phyloP scores from a whole-genome alignment of 2,113 vertebrate species.

The Pedionomus torquatus region DNA sequence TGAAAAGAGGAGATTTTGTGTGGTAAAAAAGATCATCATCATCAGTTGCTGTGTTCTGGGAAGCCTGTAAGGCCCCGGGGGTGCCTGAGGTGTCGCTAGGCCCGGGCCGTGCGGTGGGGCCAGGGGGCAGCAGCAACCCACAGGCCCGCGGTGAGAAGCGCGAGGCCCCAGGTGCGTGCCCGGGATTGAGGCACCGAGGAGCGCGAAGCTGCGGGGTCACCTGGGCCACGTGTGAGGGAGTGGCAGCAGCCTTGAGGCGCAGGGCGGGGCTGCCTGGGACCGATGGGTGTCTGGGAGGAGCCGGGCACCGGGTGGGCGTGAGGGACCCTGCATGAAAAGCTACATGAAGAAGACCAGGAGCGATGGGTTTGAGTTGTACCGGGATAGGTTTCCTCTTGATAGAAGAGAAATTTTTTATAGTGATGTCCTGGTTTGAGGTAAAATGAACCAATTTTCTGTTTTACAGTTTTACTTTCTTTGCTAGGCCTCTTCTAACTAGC shows the following conservation, averaged over 20 bases:
- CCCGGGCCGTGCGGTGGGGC: fast-evolving
- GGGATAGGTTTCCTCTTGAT: not conserved
- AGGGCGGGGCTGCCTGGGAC: too few relatives aligned
- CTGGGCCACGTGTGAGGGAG: not conserved
- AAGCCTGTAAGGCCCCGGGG: fast-evolving
- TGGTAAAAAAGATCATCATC: fast-evolving
- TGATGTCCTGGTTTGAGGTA: too few relatives aligned
- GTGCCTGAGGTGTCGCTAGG: fast-evolving
- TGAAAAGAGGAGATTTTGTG: too few relatives aligned
- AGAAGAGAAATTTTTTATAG: fast-evolving
- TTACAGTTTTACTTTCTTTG: too few relatives aligned
- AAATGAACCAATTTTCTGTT: too few relatives aligned
- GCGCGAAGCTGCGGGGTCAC: not conserved
- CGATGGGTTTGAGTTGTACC: fast-evolving
- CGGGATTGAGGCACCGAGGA: too few relatives aligned
- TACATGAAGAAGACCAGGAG: fast-evolving
- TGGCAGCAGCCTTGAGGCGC: not conserved
- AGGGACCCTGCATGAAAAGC: fast-evolving
- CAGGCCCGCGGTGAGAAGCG: too few relatives aligned
- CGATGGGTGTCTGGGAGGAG: too few relatives aligned
- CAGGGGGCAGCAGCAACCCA: too few relatives aligned
- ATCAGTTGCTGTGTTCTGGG: fast-evolving
- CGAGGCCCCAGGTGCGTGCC: too few relatives aligned
- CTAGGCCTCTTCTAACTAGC: too few relatives aligned
- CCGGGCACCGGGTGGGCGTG: fast-evolving